Base-by-base conservation (phyloP, 2,888 invertebrate genomes). In the Drosophila ustulata region DNA sequence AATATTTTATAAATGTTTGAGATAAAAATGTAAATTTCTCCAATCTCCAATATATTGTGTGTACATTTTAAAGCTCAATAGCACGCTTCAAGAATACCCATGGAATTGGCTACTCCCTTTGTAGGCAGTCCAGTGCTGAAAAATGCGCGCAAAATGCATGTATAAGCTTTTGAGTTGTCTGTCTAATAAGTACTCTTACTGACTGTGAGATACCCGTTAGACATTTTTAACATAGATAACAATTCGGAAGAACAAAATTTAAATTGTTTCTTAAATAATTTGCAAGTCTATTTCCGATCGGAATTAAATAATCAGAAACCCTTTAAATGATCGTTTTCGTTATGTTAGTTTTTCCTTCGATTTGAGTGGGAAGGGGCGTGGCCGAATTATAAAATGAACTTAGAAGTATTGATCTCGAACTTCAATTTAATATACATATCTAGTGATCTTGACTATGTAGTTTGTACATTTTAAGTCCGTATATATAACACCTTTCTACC, bases 101-200 rank as follows among this genome's bases (percentile, higher is more conserved):
- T 43, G 9, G 1, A 4, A 5, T 5, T 18, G 18, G 39, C 13
- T 39, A 30, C 9, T 28, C 18, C 9, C 49, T 23, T 30, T n/a
- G 6, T 26, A 26, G n/a, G 18, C 28, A 26, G n/a, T 30, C 28
- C 30, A 49, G 18, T 26, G 51, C 23, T 7, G 18, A 30, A 34
- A 55, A 56, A 25, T 32, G 55, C 45, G 45, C 45, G 55, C 46
- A 56, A 46, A 37, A 18, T 56, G 11, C 9, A 23, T 26, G 4
- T 45, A 26, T 45, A 3, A 13, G 30, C 7, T 39, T 45, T 25
- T 25, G 23, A 37, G 37, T n/a, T 25, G 7, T 34, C 9, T 39
- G 3, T 6, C 4, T 37, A 37, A n/a, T 4, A 37, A 37, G 4
- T 37, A n/a, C 2, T n/a, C 4, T 37, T 11, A 5, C 11, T 37